Evolutionary conservation across 2,113 vertebrate genomes (phyloP).

Genomic region (Forbesichthys papilliferus): DNA sequence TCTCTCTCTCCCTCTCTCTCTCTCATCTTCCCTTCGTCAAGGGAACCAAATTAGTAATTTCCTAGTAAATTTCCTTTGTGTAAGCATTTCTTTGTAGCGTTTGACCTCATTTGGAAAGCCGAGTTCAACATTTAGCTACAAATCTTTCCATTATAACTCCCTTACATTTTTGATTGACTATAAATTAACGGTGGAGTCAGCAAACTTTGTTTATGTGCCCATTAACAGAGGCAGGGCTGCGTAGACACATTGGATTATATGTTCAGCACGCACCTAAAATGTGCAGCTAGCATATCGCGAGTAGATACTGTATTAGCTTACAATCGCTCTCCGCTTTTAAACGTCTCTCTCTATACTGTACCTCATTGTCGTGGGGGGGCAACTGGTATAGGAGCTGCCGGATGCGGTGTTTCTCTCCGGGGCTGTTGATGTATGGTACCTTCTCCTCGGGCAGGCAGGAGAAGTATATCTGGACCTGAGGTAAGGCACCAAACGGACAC

Average conservation of each 20-base stretch:
- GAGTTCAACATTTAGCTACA: background rate
- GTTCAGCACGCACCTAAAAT: too few species aligned
- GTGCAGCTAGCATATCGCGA: too few species aligned
- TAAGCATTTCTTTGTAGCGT: too few species aligned
- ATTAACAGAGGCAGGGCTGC: too few species aligned
- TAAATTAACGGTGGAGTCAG: too few species aligned
- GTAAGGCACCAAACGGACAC: background rate
- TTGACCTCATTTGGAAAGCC: too few species aligned
- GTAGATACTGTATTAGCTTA: too few species aligned
- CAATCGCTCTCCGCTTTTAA: too few species aligned
- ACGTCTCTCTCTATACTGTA: conserved; percentile 54
- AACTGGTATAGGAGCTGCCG: conserved; percentile 95
- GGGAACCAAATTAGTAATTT: background rate
- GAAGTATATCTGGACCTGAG: conserved; percentile 92
- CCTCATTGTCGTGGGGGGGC: conserved; percentile 95
- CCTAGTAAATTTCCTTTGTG: background rate
- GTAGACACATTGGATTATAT: too few species aligned
- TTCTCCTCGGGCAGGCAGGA: conserved; percentile 92
- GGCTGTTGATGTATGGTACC: conserved; percentile 92
- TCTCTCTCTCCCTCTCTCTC: background rate
- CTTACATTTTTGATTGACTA: too few species aligned
- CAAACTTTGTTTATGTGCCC: too few species aligned
- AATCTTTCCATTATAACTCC: background rate
- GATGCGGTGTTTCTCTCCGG: conserved; percentile 92
- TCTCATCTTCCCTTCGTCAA: background rate